Percentiles rank a stretch among this genome's conserved stretches.
Evolutionary conservation across 1,140 invertebrate genomes (phyloP).

Genomic region (Conopomorpha cramerella): DNA sequence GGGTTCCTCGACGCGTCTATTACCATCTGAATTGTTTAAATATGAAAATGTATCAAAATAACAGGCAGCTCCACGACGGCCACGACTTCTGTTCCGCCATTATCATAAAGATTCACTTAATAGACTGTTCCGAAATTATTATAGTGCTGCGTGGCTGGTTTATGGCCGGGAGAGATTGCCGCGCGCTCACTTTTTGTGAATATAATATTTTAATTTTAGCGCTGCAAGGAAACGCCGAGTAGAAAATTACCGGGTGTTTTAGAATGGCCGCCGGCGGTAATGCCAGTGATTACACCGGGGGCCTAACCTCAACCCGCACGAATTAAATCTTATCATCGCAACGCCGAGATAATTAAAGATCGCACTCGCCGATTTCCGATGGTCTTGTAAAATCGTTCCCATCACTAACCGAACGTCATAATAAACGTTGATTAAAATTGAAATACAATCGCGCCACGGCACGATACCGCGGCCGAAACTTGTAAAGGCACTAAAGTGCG

Average conservation of each 20-base stretch:
- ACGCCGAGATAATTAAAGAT: slow-evolving; percentile 28
- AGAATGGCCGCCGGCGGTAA: too few relatives aligned
- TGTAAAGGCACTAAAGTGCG: slow-evolving; percentile 22
- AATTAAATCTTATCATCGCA: too few relatives aligned
- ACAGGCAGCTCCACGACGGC: slow-evolving; percentile 39
- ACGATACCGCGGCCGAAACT: slow-evolving; percentile 17
- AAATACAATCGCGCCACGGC: slow-evolving; percentile 28
- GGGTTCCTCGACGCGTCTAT: slow-evolving; percentile 58
- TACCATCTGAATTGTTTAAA: slow-evolving; percentile 59
- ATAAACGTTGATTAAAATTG: slow-evolving; percentile 37
- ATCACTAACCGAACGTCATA: slow-evolving; percentile 29
- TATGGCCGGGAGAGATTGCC: slow-evolving; percentile 31
- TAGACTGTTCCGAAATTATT: slow-evolving; percentile 56
- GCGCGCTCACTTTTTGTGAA: slow-evolving; percentile 29
- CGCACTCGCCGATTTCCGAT: slow-evolving; percentile 16
- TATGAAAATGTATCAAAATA: slow-evolving; percentile 60
- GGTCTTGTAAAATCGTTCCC: too few relatives aligned
- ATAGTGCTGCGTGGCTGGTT: slow-evolving; percentile 41
- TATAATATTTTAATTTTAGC: slow-evolving; percentile 22
- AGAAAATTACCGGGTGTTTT: slow-evolving; percentile 3
- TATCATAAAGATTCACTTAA: slow-evolving; percentile 58
- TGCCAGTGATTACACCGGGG: too few relatives aligned
- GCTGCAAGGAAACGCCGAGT: slow-evolving; percentile 11
- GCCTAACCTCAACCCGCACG: too few relatives aligned
- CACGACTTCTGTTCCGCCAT: slow-evolving; percentile 53